phyloP scores from a whole-genome alignment of 2,797 vertebrate genomes.

The Eleutherodactylus coqui region DNA sequence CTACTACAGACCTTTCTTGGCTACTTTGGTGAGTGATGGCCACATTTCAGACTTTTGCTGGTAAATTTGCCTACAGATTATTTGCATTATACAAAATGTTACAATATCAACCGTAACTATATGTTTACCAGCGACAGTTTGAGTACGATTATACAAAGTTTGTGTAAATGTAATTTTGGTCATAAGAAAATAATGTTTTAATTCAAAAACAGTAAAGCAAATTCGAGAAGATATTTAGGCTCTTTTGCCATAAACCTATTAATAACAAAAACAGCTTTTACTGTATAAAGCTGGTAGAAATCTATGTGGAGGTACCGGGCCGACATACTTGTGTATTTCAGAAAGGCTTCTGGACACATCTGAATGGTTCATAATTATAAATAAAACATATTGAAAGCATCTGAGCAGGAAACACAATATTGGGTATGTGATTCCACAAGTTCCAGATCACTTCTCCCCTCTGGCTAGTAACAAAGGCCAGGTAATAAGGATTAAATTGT shows the following conservation, averaged over 20 bases:
- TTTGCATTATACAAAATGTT: too few relatives aligned
- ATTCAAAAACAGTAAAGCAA: neutral
- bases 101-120: too few relatives aligned
- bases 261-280: neutral
- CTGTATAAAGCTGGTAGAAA: neutral
- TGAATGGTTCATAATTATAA: conserved; percentile 61
- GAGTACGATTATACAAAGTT: neutral
- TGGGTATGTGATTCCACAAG: conserved; percentile 54
- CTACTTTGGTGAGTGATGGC: neutral
- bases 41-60: too few relatives aligned
- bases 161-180: neutral
- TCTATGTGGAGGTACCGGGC: neutral
- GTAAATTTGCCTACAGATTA: too few relatives aligned
- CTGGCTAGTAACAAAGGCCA: conserved; percentile 61
- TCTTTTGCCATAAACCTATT: neutral
- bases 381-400: conserved; percentile 63
- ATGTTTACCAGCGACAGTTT: neutral
- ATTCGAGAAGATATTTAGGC: neutral
- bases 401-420: conserved; percentile 58
- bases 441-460: conserved; percentile 61
- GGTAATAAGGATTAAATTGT: conserved; percentile 65
- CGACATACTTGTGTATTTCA: neutral
- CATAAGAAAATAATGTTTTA: neutral
- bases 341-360: conserved; percentile 35
- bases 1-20: neutral